A percentile compares a stretch with the other conserved stretches of the same genome.
phyloP scores from a whole-genome alignment of 2,113 vertebrate genomes.

The Bagarius yarrelli region DNA sequence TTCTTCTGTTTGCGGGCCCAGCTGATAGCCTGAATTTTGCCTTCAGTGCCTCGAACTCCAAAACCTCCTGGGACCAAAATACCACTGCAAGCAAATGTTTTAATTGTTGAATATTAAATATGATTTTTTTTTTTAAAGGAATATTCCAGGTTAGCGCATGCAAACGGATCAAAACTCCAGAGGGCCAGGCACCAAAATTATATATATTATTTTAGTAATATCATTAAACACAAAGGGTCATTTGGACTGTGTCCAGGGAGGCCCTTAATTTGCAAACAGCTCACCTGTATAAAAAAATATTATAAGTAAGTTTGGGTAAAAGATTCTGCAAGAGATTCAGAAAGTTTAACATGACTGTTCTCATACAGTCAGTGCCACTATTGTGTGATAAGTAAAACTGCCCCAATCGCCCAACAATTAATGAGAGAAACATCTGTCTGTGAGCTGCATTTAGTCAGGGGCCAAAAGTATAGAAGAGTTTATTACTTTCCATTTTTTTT shows the following conservation, averaged over 20 bases:
- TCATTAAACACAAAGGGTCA: too few relatives aligned
- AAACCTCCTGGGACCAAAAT: conserved; percentile 95
- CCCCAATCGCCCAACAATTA: background rate
- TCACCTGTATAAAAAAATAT: too few relatives aligned
- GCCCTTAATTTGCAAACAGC: too few relatives aligned
- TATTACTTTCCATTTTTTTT: too few relatives aligned
- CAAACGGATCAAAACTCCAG: background rate
- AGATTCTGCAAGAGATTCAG: too few relatives aligned
- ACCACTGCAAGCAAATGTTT: conserved; percentile 69
- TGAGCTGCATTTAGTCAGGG: background rate
- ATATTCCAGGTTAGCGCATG: too few relatives aligned
- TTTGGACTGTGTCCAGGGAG: too few relatives aligned
- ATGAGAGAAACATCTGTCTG: background rate
- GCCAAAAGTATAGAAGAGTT: too few relatives aligned
- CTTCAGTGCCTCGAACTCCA: conserved; percentile 92
- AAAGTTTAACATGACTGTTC: too few relatives aligned
- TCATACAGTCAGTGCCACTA: background rate
- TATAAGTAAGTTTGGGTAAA: too few relatives aligned
- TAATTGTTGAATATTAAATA: too few relatives aligned
- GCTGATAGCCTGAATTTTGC: conserved; percentile 92
- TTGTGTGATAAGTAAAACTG: background rate
- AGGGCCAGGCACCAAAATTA: background rate
- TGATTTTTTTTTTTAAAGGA: background rate
- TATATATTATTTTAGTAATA: background rate
- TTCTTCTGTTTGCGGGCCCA: conserved; percentile 97